Conservation (phyloP, 2,113 vertebrate genomes). For the Rhinopithecus roxellana region DNA sequence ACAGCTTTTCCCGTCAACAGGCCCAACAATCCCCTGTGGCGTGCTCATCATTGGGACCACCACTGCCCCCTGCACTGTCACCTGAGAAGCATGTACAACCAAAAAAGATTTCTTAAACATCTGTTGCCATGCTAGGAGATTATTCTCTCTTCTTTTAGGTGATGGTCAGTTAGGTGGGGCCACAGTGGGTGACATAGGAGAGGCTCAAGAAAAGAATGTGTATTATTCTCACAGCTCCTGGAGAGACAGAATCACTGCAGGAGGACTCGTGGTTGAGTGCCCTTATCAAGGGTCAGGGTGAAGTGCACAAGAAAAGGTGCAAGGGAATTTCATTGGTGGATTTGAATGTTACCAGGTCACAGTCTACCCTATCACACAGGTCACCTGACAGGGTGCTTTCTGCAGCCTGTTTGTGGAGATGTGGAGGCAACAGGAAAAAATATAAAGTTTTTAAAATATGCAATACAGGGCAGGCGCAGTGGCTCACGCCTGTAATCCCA, state of each 20-base stretch:
- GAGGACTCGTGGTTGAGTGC: accelerated
- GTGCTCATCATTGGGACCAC: background rate
- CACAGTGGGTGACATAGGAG: too few relatives aligned
- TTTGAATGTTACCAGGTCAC: background rate
- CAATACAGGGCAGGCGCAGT: background rate
- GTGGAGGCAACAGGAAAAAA: background rate
- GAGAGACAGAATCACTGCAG: background rate
- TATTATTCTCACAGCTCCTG: too few relatives aligned
- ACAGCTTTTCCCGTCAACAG: background rate
- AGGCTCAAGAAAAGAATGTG: too few relatives aligned
- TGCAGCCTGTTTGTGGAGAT: background rate
- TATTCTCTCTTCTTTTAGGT: background rate
- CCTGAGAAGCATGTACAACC: accelerated
- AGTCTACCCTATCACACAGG: background rate
- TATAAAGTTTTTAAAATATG: background rate
- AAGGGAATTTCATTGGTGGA: background rate
- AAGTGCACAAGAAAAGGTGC: background rate
- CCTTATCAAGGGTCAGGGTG: background rate
- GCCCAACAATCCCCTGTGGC: accelerated
- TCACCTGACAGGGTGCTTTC: background rate
- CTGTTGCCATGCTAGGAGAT: background rate
- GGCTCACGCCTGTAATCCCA: too few relatives aligned
- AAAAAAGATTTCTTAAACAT: background rate
- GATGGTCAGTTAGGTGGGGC: too few relatives aligned
- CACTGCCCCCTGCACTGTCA: background rate